Evolutionary conservation across 2,797 vertebrate species (phyloP), one percentile per base, ranked within the genome.

Genomic region (Babyrousa celebensis): DNA sequence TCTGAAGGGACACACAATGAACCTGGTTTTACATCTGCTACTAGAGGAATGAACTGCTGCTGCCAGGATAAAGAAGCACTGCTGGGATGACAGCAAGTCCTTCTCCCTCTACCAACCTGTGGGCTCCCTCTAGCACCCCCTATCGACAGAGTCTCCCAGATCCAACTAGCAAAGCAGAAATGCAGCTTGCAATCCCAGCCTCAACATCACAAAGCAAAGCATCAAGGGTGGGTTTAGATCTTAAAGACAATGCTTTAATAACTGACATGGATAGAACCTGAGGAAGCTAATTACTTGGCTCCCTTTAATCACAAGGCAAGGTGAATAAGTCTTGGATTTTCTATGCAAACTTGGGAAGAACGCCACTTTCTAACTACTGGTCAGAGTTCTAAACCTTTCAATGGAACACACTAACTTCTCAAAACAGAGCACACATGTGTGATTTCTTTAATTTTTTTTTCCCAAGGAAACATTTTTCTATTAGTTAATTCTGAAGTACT

Each of bases 391-490:
- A 43, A 62, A 67, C 5, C 18, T n/a, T 77, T 63, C 5, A 20
- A 12, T 85, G 52, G 36, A 29, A 86, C 82, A 82, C 21, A 80
- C 9, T 48, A 86, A 43, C 36, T 80, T 67, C 67, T 58, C 56
- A 85, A 71, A 71, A 56, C 48, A 82, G 60, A 25, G 29, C 18
- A 56, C 18, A 48, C 12, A 25, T 62, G 27, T 60, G 5, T 82
- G 74, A 23, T 75, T 43, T 89, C 23, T 56, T 84, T n/a, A 74
- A 21, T 74, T 85, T 95, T 71, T 71, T 92, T 90, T 96, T 79
- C 36, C 36, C 15, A 93, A 85, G n/a, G 20, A 65, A 85, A 90
- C 21, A 63, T 60, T 27, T 93, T 60, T 40, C 67, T 60, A 17
- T 75, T 5, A 43, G n/a, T 86, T 80, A 23, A 67, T 92, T 60